Base-by-base conservation (phyloP, 2,113 vertebrate species). In the Carlito syrichta region DNA sequence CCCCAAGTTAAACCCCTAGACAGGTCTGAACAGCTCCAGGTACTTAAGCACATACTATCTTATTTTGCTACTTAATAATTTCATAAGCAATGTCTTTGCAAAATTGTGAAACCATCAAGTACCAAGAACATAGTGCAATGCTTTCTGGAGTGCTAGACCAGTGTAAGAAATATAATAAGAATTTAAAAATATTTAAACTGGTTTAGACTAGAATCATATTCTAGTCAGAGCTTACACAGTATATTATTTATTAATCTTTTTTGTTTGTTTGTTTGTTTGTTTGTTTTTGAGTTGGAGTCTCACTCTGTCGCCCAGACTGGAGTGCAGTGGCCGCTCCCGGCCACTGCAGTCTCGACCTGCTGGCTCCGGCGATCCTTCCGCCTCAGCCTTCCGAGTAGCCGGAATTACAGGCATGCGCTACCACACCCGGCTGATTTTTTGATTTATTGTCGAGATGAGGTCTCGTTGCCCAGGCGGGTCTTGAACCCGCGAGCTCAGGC, bases 201-300 rank as follows among this genome's bases (percentile, higher is more conserved):
- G 56, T 87, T 71, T 83, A 83, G 88, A 88, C 91, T 88, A 94
- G 92, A 81, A 77, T 86, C 86, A 27, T 77, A 2, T 86, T 91
- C 20, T 94, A 89, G 54, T 89, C 68, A 92, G 78, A 94, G 52
- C 23, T 78, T 89, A 68, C 5, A 50, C 3, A 40, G 25, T 35
- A 89, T 88, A 71, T 77, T 86, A 93, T 84, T 69, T 91, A 81
- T 88, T 71, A 93, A 38, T 66, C 35, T 77, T 87, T n/a, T n/a
- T n/a, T n/a, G n/a, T n/a, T n/a, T n/a, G n/a, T n/a, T n/a, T n/a
- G n/a, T n/a, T n/a, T n/a, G n/a, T n/a, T n/a, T n/a, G n/a, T n/a
- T n/a, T n/a, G n/a, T n/a, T n/a, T n/a, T n/a, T n/a, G n/a, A n/a
- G n/a, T n/a, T n/a, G n/a, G n/a, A n/a, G n/a, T n/a, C n/a, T n/a